Evolutionary conservation across 2,888 invertebrate genomes (phyloP).

Genomic region (Hetaerina titia): DNA sequence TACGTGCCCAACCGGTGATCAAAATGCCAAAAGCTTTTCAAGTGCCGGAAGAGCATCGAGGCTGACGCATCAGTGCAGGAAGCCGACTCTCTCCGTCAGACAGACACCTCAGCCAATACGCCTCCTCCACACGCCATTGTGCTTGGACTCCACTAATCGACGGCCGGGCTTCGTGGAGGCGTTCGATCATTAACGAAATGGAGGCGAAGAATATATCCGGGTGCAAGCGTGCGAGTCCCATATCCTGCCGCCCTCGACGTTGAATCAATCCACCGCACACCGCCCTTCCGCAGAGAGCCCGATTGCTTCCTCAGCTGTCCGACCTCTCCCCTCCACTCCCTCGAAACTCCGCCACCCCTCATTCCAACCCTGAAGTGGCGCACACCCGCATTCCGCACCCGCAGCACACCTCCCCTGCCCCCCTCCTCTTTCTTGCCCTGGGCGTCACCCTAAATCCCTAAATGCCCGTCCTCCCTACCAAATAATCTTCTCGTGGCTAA

Average conservation of each 20-base stretch:
- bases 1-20: neutral
- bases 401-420: too few species aligned
- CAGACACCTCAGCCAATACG: neutral
- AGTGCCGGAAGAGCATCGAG: neutral
- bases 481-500: too few species aligned
- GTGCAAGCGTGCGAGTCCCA: neutral
- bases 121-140: neutral
- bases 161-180: neutral
- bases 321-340: neutral
- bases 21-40: conserved; percentile 1
- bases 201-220: conserved; percentile 14
- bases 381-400: too few species aligned
- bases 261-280: neutral
- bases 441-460: too few species aligned
- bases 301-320: neutral
- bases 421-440: too few species aligned
- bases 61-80: neutral
- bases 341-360: too few species aligned
- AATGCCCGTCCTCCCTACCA: too few species aligned
- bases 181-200: neutral
- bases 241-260: neutral
- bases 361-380: too few species aligned
- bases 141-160: neutral
- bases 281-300: neutral
- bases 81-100: neutral